These are phyloP conservation scores for Apotomis capreana DNA, from an alignment of 2,888 invertebrate genomes.

Conservation along the genomic window DNA sequence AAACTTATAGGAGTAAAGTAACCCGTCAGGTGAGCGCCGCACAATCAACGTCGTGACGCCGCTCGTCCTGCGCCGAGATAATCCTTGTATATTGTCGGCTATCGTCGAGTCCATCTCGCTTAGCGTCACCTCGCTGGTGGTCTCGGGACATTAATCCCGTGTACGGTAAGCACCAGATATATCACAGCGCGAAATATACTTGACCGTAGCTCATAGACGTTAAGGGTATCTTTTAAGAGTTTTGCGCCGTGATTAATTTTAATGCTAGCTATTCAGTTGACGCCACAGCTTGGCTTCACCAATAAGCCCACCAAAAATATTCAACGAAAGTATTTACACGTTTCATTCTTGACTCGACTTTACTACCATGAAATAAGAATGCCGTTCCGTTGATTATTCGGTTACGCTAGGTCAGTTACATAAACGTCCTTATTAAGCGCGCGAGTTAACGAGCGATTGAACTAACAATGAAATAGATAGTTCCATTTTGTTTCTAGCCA, in stretches of 20 bases:
- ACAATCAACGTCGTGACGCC: neutral
- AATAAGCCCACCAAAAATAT: slow-evolving; percentile 54
- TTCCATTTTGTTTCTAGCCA: slow-evolving; percentile 8
- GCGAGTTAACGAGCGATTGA: slow-evolving; percentile 25
- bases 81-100: slow-evolving; percentile 27
- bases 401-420: slow-evolving; percentile 42
- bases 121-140: slow-evolving; percentile 8
- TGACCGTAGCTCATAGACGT: neutral
- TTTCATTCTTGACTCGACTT: neutral
- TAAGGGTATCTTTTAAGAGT: neutral
- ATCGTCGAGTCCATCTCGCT: slow-evolving; percentile 19
- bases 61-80: slow-evolving; percentile 10
- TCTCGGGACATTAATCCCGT: slow-evolving; percentile 11
- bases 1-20: no score
- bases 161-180: neutral
- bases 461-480: slow-evolving; percentile 31
- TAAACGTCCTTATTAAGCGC: slow-evolving; percentile 43
- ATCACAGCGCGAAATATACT: neutral
- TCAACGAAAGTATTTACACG: slow-evolving; percentile 59
- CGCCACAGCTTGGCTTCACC: slow-evolving; percentile 25
- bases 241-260: neutral
- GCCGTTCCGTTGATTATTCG: slow-evolving; percentile 33
- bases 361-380: slow-evolving; percentile 11
- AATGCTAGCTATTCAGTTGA: neutral
- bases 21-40: neutral